Evolutionary conservation across 2,113 vertebrate species (phyloP), one percentile per base, ranked within the genome.

Genomic region (Leptodactylus fuscus): DNA sequence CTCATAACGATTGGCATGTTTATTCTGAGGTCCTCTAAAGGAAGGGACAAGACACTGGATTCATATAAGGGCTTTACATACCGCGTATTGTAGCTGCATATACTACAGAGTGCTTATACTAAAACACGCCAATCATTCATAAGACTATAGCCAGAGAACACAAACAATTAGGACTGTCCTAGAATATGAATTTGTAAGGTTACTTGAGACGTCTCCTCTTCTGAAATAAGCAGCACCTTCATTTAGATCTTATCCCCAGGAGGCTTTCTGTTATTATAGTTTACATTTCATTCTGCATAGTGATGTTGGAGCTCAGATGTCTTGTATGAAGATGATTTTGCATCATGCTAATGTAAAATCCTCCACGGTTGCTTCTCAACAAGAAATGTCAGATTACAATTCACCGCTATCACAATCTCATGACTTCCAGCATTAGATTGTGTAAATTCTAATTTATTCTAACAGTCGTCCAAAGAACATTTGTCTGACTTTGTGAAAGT

Each of bases 1-100:
- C 89, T 87, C 58, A 79, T 36, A 83, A 82, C 81, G 85, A 86
- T 51, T 79, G 67, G 16, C 85, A 36, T 88, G 80, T 62, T 51
- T 11, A 10, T 84, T 7, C 62, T 29, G 75, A 65, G 78, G 9
- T 88, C 82, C 24, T 88, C n/a, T 41, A 4, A 18, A 77, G 87
- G 12, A 60, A 60, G 34, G 20, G 22, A 87, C 55, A 87, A 83
- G 36, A 73, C 24, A 16, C 48, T 78, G 36, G 70, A 65, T 76
- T 60, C 15, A 13, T 71, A 32, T 32, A 81, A 49, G 70, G n/a
- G 36, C 38, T 15, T 18, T 62, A 62, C 15, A 80, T 10, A 38
- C 34, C 8, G 2, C 36, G n/a, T 32, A 44, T 62, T 44, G 7
- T 51, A 58, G 29, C 46, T 77, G 5, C 29, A 36, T 77, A 36